These are phyloP conservation scores for Amblyornis subalaris DNA, from an alignment of 2,113 vertebrate genomes.

Conservation along the genomic window DNA sequence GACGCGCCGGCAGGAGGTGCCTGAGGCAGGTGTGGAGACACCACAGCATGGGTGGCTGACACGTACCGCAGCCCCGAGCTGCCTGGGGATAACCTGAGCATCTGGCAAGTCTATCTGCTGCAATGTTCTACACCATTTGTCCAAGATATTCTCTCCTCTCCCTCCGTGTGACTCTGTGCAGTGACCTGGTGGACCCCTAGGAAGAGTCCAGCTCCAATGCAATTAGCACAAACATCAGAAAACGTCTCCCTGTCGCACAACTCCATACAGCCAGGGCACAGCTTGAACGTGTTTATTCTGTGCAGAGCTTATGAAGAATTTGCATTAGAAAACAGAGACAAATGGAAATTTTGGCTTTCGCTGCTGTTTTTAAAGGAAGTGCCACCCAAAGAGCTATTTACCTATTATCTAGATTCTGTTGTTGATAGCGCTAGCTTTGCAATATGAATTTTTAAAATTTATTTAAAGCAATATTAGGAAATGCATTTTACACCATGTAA, in stretches of 20 bases:
- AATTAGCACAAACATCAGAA: conserved; percentile 15
- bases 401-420: conserved; percentile 40
- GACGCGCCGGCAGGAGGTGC: neutral
- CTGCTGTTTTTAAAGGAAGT: conserved; percentile 45
- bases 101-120: neutral
- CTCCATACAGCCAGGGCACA: conserved; percentile 28
- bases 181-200: neutral
- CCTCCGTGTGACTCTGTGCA: neutral
- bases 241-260: neutral
- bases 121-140: conserved; percentile 1
- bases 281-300: conserved; percentile 32
- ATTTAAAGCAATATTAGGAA: conserved; percentile 31
- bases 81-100: neutral
- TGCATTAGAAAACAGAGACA: conserved; percentile 52
- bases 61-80: neutral
- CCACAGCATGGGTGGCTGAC: accelerated
- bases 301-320: conserved; percentile 38
- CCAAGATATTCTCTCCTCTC: neutral
- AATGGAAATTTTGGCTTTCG: conserved; percentile 52
- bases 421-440: neutral
- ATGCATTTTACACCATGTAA: conserved; percentile 12
- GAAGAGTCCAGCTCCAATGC: conserved; percentile 20
- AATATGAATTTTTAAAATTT: conserved; percentile 26
- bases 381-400: conserved; percentile 46
- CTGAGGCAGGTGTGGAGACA: neutral